phyloP scores from a whole-genome alignment of 2,888 invertebrate genomes.

The Drosophila neotestacea region DNA sequence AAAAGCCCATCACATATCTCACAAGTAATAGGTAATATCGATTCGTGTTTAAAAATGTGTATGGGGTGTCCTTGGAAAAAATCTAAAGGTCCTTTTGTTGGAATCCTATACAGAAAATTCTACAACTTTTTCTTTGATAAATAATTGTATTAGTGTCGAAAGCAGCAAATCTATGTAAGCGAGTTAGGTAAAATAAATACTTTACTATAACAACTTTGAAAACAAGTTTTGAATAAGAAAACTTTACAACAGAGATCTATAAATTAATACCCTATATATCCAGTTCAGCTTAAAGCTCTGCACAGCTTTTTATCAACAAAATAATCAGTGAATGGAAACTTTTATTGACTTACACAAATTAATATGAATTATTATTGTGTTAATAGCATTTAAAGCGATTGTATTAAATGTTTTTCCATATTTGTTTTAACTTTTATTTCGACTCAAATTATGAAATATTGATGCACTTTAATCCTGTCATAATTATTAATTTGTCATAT shows the following conservation, averaged over 20 bases:
- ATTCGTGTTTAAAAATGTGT: not conserved
- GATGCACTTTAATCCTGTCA: constrained; percentile 26
- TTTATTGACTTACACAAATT: constrained; percentile 1
- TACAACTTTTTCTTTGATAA: too few relatives aligned
- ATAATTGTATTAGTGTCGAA: too few relatives aligned
- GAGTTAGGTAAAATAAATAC: too few relatives aligned
- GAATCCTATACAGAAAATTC: too few relatives aligned
- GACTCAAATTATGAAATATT: constrained; percentile 21
- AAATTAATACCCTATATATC: too few relatives aligned
- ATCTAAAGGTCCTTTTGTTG: too few relatives aligned
- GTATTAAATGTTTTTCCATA: constrained; percentile 11
- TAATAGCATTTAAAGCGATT: constrained; percentile 29
- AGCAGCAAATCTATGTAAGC: too few relatives aligned
- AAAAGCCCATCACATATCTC: too few relatives aligned
- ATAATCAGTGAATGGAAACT: not conserved
- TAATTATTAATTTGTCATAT: constrained; percentile 38
- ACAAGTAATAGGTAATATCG: not conserved
- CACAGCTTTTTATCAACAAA: not conserved
- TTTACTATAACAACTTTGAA: too few relatives aligned
- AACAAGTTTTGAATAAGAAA: not conserved
- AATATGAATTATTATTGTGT: constrained; percentile 28
- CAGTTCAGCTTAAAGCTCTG: not conserved
- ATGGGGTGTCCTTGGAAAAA: too few relatives aligned
- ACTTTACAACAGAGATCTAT: too few relatives aligned
- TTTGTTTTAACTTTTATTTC: constrained; percentile 14